phyloP scores from a whole-genome alignment of 2,888 invertebrate genomes.

The Acanthosepion lycidas region DNA sequence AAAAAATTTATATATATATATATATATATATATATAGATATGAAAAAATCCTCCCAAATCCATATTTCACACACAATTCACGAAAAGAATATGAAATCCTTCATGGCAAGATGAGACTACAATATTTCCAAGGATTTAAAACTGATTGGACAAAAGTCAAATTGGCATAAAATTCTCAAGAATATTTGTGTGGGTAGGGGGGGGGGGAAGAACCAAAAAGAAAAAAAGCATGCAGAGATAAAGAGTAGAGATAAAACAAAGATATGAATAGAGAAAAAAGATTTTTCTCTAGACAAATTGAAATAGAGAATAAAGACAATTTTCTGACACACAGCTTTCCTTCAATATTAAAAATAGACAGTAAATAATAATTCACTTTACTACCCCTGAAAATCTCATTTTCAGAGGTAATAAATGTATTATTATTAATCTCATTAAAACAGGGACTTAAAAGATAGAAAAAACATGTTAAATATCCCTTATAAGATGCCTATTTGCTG shows the following conservation, averaged over 20 bases:
- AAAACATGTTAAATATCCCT: too few relatives aligned
- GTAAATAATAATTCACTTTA: too few relatives aligned
- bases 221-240: neutral
- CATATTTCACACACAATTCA: neutral
- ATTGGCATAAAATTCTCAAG: neutral
- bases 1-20: too few relatives aligned
- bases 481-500: too few relatives aligned
- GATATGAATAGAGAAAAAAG: neutral
- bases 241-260: neutral
- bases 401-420: too few relatives aligned
- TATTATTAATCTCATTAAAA: too few relatives aligned
- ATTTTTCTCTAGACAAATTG: neutral
- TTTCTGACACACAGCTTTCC: too few relatives aligned
- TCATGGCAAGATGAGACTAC: neutral
- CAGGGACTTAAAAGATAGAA: too few relatives aligned
- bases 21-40: too few relatives aligned
- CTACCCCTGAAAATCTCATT: too few relatives aligned
- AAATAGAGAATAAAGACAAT: neutral
- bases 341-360: too few relatives aligned
- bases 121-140: neutral
- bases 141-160: neutral
- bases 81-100: neutral
- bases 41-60: neutral
- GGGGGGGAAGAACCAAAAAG: neutral
- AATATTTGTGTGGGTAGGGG: neutral